Conservation (phyloP, 2,888 invertebrate species). For the Parthenolecanium corni region DNA sequence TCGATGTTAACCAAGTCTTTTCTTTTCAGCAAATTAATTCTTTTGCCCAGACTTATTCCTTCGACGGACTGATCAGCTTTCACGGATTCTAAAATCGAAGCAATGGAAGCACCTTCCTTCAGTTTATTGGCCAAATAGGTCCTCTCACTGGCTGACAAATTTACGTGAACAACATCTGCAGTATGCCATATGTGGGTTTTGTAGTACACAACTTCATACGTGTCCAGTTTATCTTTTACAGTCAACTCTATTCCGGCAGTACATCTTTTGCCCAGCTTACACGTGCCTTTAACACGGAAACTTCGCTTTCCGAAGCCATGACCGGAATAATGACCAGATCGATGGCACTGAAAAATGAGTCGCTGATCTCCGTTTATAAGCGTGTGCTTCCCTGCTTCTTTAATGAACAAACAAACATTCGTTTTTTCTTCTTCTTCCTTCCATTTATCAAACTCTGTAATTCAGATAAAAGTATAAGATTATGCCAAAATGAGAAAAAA, state of each 20-base stretch:
- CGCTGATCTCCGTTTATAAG: conserved; percentile 18
- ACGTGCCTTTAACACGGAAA: conserved; percentile 19
- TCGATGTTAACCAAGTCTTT: conserved; percentile 19
- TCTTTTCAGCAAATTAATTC: conserved; percentile 19
- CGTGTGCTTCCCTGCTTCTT: conserved; percentile 18
- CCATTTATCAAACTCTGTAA: conserved; percentile 10
- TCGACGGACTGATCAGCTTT: conserved; percentile 14
- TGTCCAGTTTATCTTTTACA: conserved; percentile 1
- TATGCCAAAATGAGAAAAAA: too few species aligned
- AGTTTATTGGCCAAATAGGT: conserved; percentile 10
- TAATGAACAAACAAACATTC: conserved; percentile 13
- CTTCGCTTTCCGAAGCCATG: conserved; percentile 17
- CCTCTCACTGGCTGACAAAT: conserved; percentile 14
- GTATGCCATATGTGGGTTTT: conserved; percentile 20
- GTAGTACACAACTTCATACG: conserved; percentile 16
- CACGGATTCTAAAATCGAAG: conserved; percentile 17
- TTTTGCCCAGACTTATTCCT: conserved; percentile 14
- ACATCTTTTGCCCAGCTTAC: conserved; percentile 20
- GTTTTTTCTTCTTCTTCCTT: conserved; percentile 23
- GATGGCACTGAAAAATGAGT: conserved; percentile 19
- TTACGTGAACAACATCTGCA: conserved; percentile 9
- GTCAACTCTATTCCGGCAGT: conserved; percentile 18
- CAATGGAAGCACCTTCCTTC: conserved; percentile 11
- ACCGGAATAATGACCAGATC: conserved; percentile 16
- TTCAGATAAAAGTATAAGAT: too few species aligned